Conservation (phyloP, 2,888 invertebrate species). For the Sesia apiformis region DNA sequence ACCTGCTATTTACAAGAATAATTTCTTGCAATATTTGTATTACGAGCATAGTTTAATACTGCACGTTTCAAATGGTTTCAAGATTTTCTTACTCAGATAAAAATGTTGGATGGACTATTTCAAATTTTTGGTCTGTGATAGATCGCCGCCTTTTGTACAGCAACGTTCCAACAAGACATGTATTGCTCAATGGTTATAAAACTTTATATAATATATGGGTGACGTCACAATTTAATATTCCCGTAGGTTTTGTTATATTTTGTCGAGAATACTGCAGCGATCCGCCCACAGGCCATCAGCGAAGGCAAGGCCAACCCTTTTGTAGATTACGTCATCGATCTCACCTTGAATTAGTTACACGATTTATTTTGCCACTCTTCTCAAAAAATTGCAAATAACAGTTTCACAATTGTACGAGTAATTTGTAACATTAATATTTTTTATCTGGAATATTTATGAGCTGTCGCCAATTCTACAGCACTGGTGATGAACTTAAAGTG, state of each 20-base stretch:
- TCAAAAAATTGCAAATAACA: constrained; percentile 27
- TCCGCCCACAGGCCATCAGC: constrained; percentile 47
- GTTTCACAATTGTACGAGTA: background rate
- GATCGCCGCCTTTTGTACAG: no score
- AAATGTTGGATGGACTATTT: no score
- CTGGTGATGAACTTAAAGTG: no score
- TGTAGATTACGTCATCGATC: constrained; percentile 62
- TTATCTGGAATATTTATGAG: background rate
- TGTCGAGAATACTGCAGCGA: constrained; percentile 24
- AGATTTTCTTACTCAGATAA: no score
- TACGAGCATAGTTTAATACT: no score
- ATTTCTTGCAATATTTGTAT: no score
- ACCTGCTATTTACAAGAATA: no score
- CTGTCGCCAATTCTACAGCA: background rate
- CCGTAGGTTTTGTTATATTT: constrained; percentile 11
- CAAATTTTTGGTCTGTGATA: no score
- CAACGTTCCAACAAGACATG: no score
- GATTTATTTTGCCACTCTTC: constrained; percentile 52
- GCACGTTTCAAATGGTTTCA: no score
- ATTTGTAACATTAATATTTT: background rate
- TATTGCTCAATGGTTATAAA: no score
- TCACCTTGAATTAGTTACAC: constrained; percentile 70
- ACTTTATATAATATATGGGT: no score
- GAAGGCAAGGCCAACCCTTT: constrained; percentile 64
- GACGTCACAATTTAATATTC: background rate